Conservation (phyloP, 2,113 vertebrate genomes). For the Colistium nudipinnis region DNA sequence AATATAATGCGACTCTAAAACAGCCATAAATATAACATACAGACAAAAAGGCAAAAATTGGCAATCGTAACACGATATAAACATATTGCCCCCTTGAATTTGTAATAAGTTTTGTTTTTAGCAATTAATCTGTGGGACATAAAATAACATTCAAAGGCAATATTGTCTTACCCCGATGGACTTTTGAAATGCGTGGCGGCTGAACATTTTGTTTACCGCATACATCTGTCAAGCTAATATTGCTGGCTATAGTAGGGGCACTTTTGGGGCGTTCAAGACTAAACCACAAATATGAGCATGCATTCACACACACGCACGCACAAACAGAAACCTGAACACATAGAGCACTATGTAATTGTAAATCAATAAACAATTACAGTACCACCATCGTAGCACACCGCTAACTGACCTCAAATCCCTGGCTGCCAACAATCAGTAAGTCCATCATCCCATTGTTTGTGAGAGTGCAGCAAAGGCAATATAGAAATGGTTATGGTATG, state of each 20-base stretch:
- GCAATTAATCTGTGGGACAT: too few relatives aligned
- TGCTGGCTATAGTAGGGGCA: conserved; percentile 19
- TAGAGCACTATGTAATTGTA: conserved; percentile 67
- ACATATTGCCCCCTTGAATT: too few relatives aligned
- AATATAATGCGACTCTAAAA: too few relatives aligned
- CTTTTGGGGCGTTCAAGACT: conserved; percentile 25
- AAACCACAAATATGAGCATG: conserved; percentile 13
- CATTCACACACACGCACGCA: conserved; percentile 5
- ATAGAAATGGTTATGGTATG: conserved; percentile 16
- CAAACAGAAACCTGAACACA: conserved; percentile 36
- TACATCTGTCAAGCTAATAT: conserved; percentile 10
- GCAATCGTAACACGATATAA: too few relatives aligned
- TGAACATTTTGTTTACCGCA: not conserved
- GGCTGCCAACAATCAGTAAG: conserved; percentile 30
- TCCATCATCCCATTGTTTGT: conserved; percentile 52
- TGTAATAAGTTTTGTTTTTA: too few relatives aligned
- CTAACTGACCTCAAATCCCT: conserved; percentile 69
- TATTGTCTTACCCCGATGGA: not conserved
- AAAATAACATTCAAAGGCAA: too few relatives aligned
- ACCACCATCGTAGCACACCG: conserved; percentile 60
- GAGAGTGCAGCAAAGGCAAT: conserved; percentile 38
- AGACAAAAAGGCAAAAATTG: too few relatives aligned
- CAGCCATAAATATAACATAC: too few relatives aligned
- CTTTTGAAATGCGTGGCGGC: not conserved
- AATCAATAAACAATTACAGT: conserved; percentile 77